A percentile compares a stretch with the other conserved stretches of the same genome.
Conservation (phyloP, 2,113 vertebrate species). For the Myotis lucifugus region DNA sequence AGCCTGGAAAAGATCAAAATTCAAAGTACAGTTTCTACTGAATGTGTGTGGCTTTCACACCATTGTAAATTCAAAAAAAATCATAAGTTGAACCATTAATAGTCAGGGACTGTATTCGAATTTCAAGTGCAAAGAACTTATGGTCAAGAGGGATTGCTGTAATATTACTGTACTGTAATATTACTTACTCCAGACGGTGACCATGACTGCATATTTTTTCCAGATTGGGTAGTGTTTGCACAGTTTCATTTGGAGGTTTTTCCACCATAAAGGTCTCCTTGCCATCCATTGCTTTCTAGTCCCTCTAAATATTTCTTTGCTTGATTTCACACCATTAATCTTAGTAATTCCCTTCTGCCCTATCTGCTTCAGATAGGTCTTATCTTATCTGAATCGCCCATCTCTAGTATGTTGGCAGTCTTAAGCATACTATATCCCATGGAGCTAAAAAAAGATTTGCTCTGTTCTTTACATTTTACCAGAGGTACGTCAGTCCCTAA, state of each 20-base stretch:
- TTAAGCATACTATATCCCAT: neutral
- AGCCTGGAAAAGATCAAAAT: neutral
- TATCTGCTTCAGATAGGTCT: neutral
- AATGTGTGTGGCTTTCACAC: neutral
- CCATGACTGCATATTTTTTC: neutral
- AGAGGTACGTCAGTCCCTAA: neutral
- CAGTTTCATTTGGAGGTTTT: neutral
- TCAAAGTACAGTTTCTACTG: neutral
- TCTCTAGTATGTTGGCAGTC: neutral
- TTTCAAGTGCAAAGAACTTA: constrained; percentile 1
- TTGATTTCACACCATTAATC: neutral
- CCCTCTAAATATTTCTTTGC: constrained; percentile 39
- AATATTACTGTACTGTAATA: neutral
- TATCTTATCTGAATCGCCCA: neutral
- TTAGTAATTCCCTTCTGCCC: neutral
- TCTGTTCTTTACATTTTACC: neutral
- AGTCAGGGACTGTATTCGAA: neutral
- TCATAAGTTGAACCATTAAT: neutral
- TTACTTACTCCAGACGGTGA: neutral
- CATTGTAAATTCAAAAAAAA: neutral
- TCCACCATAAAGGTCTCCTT: neutral
- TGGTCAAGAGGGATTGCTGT: neutral
- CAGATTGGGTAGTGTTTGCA: neutral
- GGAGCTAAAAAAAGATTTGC: neutral
- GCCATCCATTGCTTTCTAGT: constrained; percentile 7